Conservation (phyloP, 2,888 invertebrate genomes). For the Drosophila greeni region DNA sequence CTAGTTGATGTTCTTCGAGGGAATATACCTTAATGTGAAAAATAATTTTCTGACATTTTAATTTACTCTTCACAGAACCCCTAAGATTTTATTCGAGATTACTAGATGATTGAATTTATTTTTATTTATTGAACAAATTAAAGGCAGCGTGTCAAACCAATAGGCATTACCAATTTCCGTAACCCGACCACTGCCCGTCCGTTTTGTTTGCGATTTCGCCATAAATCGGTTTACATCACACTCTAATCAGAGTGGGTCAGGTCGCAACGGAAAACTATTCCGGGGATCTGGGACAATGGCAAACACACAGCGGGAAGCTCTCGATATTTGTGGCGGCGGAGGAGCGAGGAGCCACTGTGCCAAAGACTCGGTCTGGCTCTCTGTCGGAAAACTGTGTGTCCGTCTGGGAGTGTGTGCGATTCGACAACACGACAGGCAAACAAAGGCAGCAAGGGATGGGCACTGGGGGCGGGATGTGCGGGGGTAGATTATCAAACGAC, state of each 20-base stretch:
- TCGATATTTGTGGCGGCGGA: slow-evolving; percentile 35
- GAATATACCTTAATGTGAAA: too few species aligned
- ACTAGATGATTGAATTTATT: neutral
- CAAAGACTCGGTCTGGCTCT: slow-evolving; percentile 34
- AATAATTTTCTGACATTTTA: too few species aligned
- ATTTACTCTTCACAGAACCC: too few species aligned
- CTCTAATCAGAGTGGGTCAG: slow-evolving; percentile 40
- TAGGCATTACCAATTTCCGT: slow-evolving; percentile 11
- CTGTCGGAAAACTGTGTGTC: slow-evolving; percentile 16
- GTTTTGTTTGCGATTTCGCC: slow-evolving; percentile 12
- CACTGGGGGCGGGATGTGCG: slow-evolving; percentile 42
- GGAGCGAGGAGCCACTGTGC: slow-evolving; percentile 44
- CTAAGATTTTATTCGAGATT: too few species aligned
- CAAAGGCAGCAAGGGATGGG: slow-evolving; percentile 47
- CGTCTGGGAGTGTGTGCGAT: slow-evolving; percentile 23
- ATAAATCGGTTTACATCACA: slow-evolving; percentile 33
- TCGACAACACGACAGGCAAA: slow-evolving; percentile 35
- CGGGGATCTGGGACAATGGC: slow-evolving; percentile 29
- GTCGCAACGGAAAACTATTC: slow-evolving; percentile 18
- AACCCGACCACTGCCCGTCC: slow-evolving; percentile 2
- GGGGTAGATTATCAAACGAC: slow-evolving; percentile 62
- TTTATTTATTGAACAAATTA: neutral
- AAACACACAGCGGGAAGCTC: slow-evolving; percentile 25
- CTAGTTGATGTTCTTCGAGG: neutral
- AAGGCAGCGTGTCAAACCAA: neutral